phyloP scores from a whole-genome alignment of 1,140 invertebrate species.

The Magallana angulata region DNA sequence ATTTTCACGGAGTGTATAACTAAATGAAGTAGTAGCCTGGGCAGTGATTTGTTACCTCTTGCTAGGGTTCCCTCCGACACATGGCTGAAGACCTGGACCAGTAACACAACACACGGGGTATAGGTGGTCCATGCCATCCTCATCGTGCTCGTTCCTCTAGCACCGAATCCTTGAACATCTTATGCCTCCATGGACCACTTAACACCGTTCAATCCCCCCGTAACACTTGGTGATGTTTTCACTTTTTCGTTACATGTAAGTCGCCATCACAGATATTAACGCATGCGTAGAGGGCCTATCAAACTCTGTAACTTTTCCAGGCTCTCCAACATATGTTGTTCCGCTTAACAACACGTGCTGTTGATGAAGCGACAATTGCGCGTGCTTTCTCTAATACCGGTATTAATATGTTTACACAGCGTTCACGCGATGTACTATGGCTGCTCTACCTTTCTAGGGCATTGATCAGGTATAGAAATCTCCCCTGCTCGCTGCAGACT shows the following conservation, averaged over 20 bases:
- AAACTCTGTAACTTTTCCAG: conserved; percentile 33
- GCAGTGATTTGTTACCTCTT: neutral
- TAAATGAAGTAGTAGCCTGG: too few species aligned
- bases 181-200: neutral
- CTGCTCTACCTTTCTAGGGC: neutral
- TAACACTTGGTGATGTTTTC: neutral
- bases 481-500: neutral
- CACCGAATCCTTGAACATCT: neutral
- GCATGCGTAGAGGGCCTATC: neutral
- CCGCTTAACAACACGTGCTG: conserved; percentile 22
- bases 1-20: too few species aligned
- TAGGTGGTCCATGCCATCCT: neutral
- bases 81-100: neutral
- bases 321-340: conserved; percentile 1
- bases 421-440: neutral
- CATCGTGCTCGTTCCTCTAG: neutral
- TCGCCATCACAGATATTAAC: conserved; percentile 6
- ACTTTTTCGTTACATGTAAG: conserved; percentile 27
- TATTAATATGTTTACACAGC: conserved; percentile 4
- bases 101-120: neutral
- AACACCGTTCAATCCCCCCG: neutral
- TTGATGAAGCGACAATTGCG: conserved; percentile 30
- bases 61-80: neutral
- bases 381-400: conserved; percentile 13
- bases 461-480: conserved; percentile 16